Evolutionary conservation across 2,797 vertebrate species (phyloP).

Genomic region (Myotis pilosus): DNA sequence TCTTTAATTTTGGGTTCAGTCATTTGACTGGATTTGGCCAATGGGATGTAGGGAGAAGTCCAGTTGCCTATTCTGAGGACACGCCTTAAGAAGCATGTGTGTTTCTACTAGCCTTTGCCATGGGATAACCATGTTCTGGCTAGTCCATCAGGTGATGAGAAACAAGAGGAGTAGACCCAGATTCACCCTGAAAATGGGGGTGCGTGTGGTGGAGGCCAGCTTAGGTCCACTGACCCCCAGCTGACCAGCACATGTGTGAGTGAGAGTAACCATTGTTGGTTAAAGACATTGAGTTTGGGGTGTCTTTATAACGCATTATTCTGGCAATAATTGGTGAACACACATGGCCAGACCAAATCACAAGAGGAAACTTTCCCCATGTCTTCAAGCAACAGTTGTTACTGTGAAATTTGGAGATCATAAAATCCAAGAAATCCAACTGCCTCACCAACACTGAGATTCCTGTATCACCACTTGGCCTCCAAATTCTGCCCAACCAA

Average conservation of each 20-base stretch:
- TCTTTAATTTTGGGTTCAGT: neutral
- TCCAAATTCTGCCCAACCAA: neutral
- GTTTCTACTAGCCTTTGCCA: neutral
- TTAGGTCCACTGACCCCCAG: neutral
- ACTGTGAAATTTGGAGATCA: neutral
- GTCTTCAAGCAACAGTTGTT: neutral
- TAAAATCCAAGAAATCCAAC: neutral
- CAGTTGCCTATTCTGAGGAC: neutral
- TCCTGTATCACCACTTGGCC: neutral
- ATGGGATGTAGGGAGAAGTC: neutral
- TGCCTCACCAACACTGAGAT: neutral
- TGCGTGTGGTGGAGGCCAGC: neutral
- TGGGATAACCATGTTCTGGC: neutral
- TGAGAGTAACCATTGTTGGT: neutral
- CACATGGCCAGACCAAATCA: neutral
- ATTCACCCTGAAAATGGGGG: neutral
- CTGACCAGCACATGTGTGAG: neutral
- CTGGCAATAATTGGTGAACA: neutral
- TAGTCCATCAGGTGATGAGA: neutral
- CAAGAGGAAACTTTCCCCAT: neutral
- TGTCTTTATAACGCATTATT: neutral
- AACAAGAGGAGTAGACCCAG: neutral
- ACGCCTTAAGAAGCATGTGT: neutral
- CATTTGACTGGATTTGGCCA: neutral
- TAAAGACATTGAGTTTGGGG: neutral